Conservation (phyloP, 53 echinoderm and acorn worm genomes). For the Crossaster papposus region DNA sequence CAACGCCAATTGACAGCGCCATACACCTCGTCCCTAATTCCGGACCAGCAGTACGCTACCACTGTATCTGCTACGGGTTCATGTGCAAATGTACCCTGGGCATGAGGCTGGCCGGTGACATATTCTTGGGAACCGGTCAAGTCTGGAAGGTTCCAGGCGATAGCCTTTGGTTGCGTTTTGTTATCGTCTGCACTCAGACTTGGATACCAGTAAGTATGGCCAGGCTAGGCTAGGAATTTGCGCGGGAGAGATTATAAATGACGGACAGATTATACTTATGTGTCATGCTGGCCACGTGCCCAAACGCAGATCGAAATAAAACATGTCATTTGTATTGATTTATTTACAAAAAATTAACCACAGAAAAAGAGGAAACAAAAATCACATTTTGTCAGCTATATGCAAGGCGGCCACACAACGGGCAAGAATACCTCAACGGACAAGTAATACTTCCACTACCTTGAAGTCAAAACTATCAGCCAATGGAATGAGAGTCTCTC, state of each 20-base stretch:
- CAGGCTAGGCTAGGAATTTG: conserved; percentile 12
- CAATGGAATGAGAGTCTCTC: too few species aligned
- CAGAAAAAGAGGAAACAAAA: background rate
- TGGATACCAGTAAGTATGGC: background rate
- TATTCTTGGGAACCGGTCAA: conserved; percentile 22
- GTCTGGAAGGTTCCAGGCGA: conserved; percentile 5
- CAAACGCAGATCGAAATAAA: background rate
- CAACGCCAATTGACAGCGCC: background rate
- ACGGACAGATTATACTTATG: background rate
- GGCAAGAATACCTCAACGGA: too few species aligned
- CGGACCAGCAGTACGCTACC: too few species aligned
- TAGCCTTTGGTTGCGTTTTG: background rate
- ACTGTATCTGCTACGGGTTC: too few species aligned
- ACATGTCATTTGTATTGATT: background rate
- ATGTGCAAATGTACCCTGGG: too few species aligned
- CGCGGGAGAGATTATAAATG: conserved; percentile 4
- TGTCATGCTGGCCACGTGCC: background rate
- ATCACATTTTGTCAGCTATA: background rate
- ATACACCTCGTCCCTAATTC: too few species aligned
- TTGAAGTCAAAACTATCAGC: too few species aligned
- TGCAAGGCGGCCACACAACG: background rate
- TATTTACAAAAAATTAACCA: too few species aligned
- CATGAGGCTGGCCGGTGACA: background rate
- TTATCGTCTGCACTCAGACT: background rate
- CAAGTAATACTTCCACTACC: too few species aligned